Base-by-base conservation (phyloP, 2,797 vertebrate species). In the Trichosurus vulpecula region DNA sequence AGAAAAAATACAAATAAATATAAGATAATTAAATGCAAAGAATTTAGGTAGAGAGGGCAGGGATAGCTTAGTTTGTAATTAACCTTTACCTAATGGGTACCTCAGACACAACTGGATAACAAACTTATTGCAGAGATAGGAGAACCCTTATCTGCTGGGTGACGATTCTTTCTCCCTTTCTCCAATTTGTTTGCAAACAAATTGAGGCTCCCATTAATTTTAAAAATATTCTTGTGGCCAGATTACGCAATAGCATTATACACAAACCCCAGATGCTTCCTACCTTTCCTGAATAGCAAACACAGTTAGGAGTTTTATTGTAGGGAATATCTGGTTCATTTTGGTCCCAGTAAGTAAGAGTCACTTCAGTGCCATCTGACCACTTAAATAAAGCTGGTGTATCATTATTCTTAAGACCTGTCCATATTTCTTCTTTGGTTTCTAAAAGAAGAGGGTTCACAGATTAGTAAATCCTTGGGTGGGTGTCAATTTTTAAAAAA, bases 321-420 rank as follows among this genome's bases (percentile, higher is more conserved):
- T 97, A 98, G 66, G 98, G 97, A 91, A 98, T 96, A 98, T 95
- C 97, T 8, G 99, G 99, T 91, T 99, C 99, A 97, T 99, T 98
- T 92, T 98, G 98, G 97, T 98, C 99, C 99, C 99, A 99, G 52
- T 99, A 99, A 0, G 99, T 99, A 96, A 99, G 99, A 90, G 98
- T 98, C 81, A 99, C 98, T 6, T 98, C 97, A 0, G 98, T 98
- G 13, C 35, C 22, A 98, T 99, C 99, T 2, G 98, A 98, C 99
- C 99, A 99, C 66, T 98, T 98, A 97, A 99, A 99, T 94, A 99
- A 93, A 2, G 99, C 97, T 27, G 98, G 97, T 47, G 95, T 97
- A 1, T 98, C 97, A 0, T 95, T 57, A 90, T 99, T 99, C 6
- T 93, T 98, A 89, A 99, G 99, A 93, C 99, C 99, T 14, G 99